Evolutionary conservation across 2,113 vertebrate genomes (phyloP).

Genomic region (Rhea americana): DNA sequence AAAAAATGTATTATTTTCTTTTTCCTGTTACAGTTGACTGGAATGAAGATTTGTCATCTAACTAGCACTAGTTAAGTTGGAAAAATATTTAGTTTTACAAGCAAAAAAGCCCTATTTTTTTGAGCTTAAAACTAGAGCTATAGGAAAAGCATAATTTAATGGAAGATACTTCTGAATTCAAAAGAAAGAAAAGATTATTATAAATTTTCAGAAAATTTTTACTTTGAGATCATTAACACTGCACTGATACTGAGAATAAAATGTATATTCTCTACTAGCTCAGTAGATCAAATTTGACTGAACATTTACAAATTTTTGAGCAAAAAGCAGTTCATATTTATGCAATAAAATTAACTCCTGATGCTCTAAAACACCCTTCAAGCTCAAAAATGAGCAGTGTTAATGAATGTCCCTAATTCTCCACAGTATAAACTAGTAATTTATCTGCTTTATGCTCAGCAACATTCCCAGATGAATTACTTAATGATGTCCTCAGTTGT

Average conservation of each 20-base stretch:
- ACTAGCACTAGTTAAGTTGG: background rate
- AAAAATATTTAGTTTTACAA: background rate
- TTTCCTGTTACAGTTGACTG: background rate
- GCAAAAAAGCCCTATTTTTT: background rate
- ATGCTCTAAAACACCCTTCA: background rate
- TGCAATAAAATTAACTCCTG: background rate
- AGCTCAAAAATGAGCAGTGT: background rate
- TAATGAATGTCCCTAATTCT: background rate
- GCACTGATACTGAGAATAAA: background rate
- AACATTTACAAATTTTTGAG: background rate
- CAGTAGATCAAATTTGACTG: background rate
- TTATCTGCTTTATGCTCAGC: background rate
- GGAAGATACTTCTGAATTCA: background rate
- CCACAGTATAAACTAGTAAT: background rate
- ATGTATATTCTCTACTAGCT: too few relatives aligned
- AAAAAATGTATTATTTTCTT: background rate
- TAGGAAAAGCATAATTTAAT: background rate
- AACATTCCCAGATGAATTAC: background rate
- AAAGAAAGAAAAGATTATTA: background rate
- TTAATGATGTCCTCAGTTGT: background rate
- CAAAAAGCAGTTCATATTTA: background rate
- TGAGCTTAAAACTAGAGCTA: background rate
- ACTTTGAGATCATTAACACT: background rate
- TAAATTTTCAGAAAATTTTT: background rate
- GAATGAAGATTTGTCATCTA: background rate